Evolutionary conservation across 2,113 vertebrate species (phyloP), one percentile per base, ranked within the genome.

Genomic region (Xenopus laevis): DNA sequence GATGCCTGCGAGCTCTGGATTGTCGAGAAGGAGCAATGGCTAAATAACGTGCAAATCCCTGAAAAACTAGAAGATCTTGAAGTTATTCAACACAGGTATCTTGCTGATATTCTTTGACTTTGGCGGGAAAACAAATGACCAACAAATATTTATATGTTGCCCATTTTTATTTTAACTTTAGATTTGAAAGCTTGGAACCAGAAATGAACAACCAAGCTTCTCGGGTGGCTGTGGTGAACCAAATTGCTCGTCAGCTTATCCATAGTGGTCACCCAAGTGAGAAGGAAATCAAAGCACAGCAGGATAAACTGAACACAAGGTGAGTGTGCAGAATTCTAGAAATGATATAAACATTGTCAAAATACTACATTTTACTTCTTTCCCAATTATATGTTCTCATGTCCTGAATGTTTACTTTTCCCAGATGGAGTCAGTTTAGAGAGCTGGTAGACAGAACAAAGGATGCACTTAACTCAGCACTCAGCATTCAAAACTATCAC

Each of bases 121-220:
- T 13, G 13, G 9, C 16, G 16, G 9, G 17, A 40, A 45, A 20
- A 44, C 12, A 50, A 50, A 50, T 1, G 4, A 0, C 17, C 17
- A n/a, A n/a, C 15, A 65, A 45, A 33, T 50, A 50, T 13, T 50
- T 16, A 50, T 2, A 3, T 12, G 1, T 50, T 50, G 1, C 16
- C 16, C 53, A 55, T 55, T 65, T 63, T 63, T 10, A 13, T 67
- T 59, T 65, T 45, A 66, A n/a, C 75, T 73, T 15, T 83, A 98
- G 97, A 70, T 99, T 99, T 57, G 97, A 99, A 90, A 98, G 93
- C 79, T 80, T 99, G 73, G 97, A 99, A 82, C 97, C 97, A 0
- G 97, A 99, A 86, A 99, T 98, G 96, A 99, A 99, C 86, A 99
- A 88, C 82, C 97, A 99, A 82, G 97, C 97, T 0, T 99, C 97